These are phyloP conservation scores for Sesamia inferens DNA, from an alignment of 2,888 invertebrate species.

Conservation along the genomic window DNA sequence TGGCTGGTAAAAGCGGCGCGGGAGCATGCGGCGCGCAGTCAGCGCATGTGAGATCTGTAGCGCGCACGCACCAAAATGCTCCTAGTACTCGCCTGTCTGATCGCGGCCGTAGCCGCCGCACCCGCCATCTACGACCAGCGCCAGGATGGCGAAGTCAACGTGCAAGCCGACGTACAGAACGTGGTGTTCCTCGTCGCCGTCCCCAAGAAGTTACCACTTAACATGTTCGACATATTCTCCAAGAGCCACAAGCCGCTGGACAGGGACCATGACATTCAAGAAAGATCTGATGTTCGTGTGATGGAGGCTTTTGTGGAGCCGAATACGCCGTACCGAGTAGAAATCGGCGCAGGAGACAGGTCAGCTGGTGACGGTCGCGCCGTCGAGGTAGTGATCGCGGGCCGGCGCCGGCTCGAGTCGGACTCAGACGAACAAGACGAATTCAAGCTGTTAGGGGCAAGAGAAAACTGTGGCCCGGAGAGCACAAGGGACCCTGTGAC, in stretches of 20 bases:
- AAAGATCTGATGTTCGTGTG: conserved; percentile 84
- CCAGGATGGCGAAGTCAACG: conserved; percentile 94
- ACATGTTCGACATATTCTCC: conserved; percentile 67
- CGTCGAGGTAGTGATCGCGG: conserved; percentile 83
- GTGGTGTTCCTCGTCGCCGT: conserved; percentile 92
- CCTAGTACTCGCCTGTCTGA: conserved; percentile 72
- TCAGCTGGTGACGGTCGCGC: conserved; percentile 74
- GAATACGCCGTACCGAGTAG: conserved; percentile 92
- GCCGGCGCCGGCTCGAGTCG: conserved; percentile 73
- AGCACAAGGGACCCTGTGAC: conserved; percentile 92
- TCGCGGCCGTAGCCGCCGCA: conserved; percentile 73
- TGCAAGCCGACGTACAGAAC: conserved; percentile 93
- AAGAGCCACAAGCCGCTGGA: conserved; percentile 67
- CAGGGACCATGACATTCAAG: conserved; percentile 71
- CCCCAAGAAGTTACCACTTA: conserved; percentile 76
- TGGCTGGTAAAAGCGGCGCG: conserved; percentile 86
- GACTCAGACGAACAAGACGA: conserved; percentile 78
- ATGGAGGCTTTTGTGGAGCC: conserved; percentile 91
- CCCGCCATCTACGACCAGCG: conserved; percentile 91
- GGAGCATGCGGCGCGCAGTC: conserved; percentile 80
- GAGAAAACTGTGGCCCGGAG: conserved; percentile 94
- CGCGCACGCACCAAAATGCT: conserved; percentile 83
- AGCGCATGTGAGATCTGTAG: conserved; percentile 70
- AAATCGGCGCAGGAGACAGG: conserved; percentile 85
- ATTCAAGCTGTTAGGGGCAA: conserved; percentile 91